Conservation (phyloP, 2,888 invertebrate species). For the Drosophila prolongata region DNA sequence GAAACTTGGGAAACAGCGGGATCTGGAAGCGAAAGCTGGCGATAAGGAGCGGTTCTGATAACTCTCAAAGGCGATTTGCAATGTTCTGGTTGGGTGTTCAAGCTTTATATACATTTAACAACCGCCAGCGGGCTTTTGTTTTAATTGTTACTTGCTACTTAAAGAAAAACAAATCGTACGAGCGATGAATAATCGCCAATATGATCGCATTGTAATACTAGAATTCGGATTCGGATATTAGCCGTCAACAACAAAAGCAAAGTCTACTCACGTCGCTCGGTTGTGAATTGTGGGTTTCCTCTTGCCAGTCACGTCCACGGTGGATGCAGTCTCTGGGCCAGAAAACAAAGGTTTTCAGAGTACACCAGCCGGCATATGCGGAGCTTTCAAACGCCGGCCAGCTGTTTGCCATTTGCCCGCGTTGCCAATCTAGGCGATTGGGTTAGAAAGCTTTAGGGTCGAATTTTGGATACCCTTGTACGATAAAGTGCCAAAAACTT, state of each 20-base stretch:
- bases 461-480: not conserved
- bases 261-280: constrained; percentile 60
- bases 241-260: constrained; percentile 35
- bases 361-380: constrained; percentile 35
- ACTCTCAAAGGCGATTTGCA: constrained; percentile 19
- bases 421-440: constrained; percentile 53
- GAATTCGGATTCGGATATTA: constrained; percentile 27
- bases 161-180: constrained; percentile 48
- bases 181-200: constrained; percentile 60
- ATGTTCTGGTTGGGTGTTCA: constrained; percentile 40
- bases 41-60: constrained; percentile 38
- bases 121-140: constrained; percentile 12
- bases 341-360: constrained; percentile 7
- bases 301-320: constrained; percentile 66
- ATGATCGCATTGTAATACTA: constrained; percentile 57
- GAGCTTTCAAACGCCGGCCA: constrained; percentile 56
- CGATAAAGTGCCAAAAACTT: too few relatives aligned
- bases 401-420: constrained; percentile 57
- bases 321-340: constrained; percentile 42
- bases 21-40: constrained; percentile 44
- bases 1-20: constrained; percentile 37
- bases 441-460: not conserved
- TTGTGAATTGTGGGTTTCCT: constrained; percentile 36
- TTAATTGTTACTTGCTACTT: constrained; percentile 2
- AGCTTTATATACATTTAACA: constrained; percentile 34